Percentiles rank a stretch among this genome's conserved stretches.
Evolutionary conservation across 1,140 invertebrate species (phyloP).

Genomic region (Penaeus japonicus): DNA sequence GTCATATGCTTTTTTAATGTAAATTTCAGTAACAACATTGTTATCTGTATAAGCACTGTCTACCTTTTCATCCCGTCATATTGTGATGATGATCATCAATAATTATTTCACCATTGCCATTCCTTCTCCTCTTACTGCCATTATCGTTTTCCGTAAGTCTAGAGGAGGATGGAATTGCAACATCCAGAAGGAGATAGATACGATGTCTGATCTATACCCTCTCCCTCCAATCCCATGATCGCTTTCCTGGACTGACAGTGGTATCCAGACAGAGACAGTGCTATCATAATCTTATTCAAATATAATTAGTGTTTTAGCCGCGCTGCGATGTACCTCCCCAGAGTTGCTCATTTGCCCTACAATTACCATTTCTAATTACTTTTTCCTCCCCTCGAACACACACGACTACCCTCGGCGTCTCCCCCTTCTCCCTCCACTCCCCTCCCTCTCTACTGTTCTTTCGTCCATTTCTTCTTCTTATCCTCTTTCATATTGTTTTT

Average conservation of each 20-base stretch:
- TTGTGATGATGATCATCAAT: no score
- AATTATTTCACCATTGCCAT: no score
- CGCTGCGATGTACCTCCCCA: not conserved
- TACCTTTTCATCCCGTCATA: no score
- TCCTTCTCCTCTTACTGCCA: no score
- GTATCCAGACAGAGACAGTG: no score
- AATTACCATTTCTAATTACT: constrained; percentile 37
- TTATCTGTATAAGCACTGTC: no score
- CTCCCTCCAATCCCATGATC: not conserved
- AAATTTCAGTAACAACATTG: no score
- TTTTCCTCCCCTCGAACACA: constrained; percentile 23
- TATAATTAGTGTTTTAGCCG: constrained; percentile 9
- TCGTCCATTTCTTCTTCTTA: not conserved
- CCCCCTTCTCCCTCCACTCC: not conserved
- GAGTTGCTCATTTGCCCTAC: not conserved
- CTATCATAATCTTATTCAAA: constrained; percentile 15
- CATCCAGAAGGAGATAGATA: no score
- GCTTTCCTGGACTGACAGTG: not conserved
- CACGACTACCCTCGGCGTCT: not conserved
- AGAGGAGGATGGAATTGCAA: no score
- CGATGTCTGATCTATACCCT: no score
- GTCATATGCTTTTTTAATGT: no score
- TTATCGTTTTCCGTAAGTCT: no score
- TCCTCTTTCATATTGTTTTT: not conserved
- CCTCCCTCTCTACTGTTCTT: not conserved